Evolutionary conservation across 1,140 invertebrate genomes (phyloP), one percentile per base, ranked within the genome.

Genomic region (Drosophila truncata): DNA sequence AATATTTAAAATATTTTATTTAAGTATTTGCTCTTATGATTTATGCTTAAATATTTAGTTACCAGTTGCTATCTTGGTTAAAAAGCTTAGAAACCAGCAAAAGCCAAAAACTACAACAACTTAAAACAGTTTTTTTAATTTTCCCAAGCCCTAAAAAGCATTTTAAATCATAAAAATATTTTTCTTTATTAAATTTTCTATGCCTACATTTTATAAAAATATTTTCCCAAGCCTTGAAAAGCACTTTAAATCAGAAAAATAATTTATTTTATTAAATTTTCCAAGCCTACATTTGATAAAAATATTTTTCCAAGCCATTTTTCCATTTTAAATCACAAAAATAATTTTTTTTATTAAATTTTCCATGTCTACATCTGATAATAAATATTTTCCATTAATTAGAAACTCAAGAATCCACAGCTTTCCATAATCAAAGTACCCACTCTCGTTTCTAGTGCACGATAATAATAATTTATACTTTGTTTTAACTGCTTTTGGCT

Each of bases 401-500:
- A 27, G 3, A 27, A 42, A 58, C 29, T 52, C 0, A 20, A 35
- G 33, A 35, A 11, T 4, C 23, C 35, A 55, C 2, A 10, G 4
- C 13, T 29, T 31, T 13, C 23, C 33, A 39, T 23, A 58, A 33
- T 25, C 52, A 23, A n/a, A 23, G 39, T 25, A 50, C 35, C 35
- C 29, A 13, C 52, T n/a, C 4, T 7, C 7, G 11, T 14, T 20
- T 11, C 2, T n/a, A 50, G 44, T 11, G 44, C 29, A 60, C 7
- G 29, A 66, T 35, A 75, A 71, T 60, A 59, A 49, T 54, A 72
- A 74, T 64, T 72, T 65, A 72, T 67, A 67, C 42, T 41, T 52
- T 58, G 41, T 55, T 47, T 80, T 41, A 65, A 82, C 70, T 80
- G 59, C 60, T 58, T 78, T 72, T 66, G 59, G 59, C 57, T 87